Percentiles rank a stretch among this genome's conserved stretches.
Evolutionary conservation across 2,888 invertebrate genomes (phyloP).

Genomic region (Miltochrista miniata): DNA sequence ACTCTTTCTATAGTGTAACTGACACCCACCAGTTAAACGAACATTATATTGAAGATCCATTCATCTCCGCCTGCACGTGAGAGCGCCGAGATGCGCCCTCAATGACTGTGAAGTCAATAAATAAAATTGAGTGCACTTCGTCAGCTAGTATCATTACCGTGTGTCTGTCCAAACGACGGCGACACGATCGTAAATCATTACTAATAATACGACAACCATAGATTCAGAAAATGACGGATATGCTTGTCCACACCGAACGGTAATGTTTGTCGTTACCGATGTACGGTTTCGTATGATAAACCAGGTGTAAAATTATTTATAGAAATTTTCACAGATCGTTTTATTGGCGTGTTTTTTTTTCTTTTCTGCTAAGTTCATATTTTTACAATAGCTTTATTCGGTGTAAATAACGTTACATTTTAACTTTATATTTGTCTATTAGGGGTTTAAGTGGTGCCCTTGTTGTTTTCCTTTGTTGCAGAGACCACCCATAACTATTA

Average conservation of each 20-base stretch:
- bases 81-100: conserved; percentile 24
- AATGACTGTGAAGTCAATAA: conserved; percentile 53
- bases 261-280: not conserved
- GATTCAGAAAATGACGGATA: conserved; percentile 34
- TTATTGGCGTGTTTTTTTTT: no score
- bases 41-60: not conserved
- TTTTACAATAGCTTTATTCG: no score
- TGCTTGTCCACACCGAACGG: conserved; percentile 11
- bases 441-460: no score
- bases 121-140: conserved; percentile 59
- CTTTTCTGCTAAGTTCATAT: no score
- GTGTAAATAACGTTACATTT: no score
- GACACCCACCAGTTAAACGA: no score
- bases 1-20: no score
- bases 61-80: not conserved
- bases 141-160: conserved; percentile 55
- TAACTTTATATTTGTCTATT: no score
- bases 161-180: conserved; percentile 50
- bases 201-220: conserved; percentile 44
- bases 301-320: conserved; percentile 5
- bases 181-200: conserved; percentile 60
- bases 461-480: no score
- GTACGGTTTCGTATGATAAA: conserved; percentile 10
- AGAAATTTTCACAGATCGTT: not conserved
- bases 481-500: no score